Percentiles rank a stretch among this genome's conserved stretches.
Conservation (phyloP, 2,113 vertebrate genomes). For the Ahaetulla prasina region DNA sequence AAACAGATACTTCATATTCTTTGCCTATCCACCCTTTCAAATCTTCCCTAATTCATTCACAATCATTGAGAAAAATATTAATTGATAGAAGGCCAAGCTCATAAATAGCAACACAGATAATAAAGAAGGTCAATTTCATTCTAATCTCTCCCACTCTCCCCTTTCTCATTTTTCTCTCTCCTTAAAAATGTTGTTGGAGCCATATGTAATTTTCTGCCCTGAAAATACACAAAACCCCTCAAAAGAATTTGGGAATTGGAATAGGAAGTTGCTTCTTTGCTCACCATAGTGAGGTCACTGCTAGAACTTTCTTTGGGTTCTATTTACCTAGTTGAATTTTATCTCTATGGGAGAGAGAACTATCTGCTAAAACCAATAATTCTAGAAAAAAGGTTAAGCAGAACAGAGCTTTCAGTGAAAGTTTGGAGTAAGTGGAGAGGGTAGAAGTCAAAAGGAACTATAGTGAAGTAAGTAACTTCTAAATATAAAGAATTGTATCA, state of each 20-base stretch:
- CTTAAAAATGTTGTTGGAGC: not conserved
- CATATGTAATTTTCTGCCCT: not conserved
- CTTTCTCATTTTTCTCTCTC: not conserved
- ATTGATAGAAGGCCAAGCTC: too few relatives aligned
- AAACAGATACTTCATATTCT: not conserved
- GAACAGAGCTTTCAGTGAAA: not conserved
- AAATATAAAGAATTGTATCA: not conserved
- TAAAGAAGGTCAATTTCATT: not conserved
- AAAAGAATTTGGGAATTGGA: not conserved
- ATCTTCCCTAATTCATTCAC: not conserved
- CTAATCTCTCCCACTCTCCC: too few relatives aligned
- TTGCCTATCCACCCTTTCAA: not conserved
- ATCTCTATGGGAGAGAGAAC: not conserved
- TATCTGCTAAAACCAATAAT: not conserved
- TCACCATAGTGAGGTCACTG: conserved; percentile 9
- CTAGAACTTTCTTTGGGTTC: not conserved
- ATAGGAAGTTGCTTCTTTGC: not conserved
- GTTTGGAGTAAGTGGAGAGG: not conserved
- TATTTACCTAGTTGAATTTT: not conserved
- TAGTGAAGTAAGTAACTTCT: not conserved
- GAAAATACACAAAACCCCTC: not conserved
- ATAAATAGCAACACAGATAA: not conserved
- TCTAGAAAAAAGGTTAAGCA: not conserved
- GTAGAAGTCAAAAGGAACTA: not conserved
- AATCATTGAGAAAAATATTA: not conserved